Evolutionary conservation across 2,797 vertebrate genomes (phyloP).

Genomic region (Muraenolepis orangiensis): DNA sequence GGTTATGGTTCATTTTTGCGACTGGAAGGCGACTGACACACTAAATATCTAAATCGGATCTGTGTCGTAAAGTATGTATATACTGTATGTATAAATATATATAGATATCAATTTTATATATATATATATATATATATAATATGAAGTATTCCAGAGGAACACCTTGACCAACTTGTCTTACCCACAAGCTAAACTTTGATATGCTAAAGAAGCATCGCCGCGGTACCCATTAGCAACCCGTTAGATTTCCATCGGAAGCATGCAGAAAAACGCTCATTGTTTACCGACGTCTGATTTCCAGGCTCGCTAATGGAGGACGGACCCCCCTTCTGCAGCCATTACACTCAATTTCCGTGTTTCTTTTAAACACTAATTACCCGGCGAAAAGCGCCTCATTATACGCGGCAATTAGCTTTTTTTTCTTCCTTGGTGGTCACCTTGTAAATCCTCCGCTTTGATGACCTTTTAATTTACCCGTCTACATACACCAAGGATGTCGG

Average conservation of each 20-base stretch:
- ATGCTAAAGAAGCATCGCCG: constrained; percentile 42
- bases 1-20: background rate
- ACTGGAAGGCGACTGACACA: background rate
- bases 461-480: constrained; percentile 73
- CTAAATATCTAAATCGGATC: background rate
- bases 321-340: constrained; percentile 51
- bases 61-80: too few species aligned
- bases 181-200: constrained; percentile 46
- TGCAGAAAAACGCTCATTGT: constrained; percentile 44
- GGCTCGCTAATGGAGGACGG: constrained; percentile 28
- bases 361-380: constrained; percentile 71
- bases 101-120: too few species aligned
- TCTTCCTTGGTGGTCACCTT: constrained; percentile 73
- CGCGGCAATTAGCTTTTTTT: constrained; percentile 71
- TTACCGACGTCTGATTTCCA: constrained; percentile 25
- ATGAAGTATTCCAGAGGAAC: background rate
- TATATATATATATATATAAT: too few species aligned
- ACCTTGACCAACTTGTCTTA: background rate
- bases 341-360: constrained; percentile 52
- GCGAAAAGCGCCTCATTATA: constrained; percentile 68
- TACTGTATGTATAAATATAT: too few species aligned
- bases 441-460: constrained; percentile 71
- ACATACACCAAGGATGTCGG: constrained; percentile 74
- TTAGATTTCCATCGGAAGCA: constrained; percentile 40
- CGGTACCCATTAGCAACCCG: constrained; percentile 35